A percentile compares a stretch with the other conserved stretches of the same genome.
These are phyloP conservation scores for Mionectes olivaceus DNA, from an alignment of 2,797 vertebrate species.

Conservation along the genomic window DNA sequence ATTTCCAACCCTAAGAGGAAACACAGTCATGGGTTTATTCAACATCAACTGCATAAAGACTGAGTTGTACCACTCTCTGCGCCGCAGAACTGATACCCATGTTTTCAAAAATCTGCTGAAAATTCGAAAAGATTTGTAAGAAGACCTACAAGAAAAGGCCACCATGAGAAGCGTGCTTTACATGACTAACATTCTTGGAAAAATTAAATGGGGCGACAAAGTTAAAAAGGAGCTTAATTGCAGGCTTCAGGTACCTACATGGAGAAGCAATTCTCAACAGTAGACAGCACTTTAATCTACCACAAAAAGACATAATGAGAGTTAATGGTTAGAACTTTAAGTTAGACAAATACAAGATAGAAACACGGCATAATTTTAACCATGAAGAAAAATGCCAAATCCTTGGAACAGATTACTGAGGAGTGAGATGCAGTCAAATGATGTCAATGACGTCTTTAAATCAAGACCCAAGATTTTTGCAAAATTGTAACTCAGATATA, in stretches of 20 bases:
- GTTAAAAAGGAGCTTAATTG: slow-evolving; percentile 18
- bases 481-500: not conserved
- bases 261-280: not conserved
- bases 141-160: not conserved
- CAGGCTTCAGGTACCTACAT: not conserved
- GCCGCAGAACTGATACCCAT: not conserved
- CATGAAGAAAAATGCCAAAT: not conserved
- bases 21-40: not conserved
- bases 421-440: not conserved
- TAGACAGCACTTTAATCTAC: not conserved
- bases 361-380: not conserved
- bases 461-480: not conserved
- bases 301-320: slow-evolving; percentile 16
- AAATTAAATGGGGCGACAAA: not conserved
- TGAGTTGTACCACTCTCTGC: not conserved
- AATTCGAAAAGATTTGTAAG: not conserved
- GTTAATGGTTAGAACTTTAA: not conserved
- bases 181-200: not conserved
- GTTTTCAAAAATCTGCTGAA: not conserved
- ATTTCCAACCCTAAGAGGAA: not conserved
- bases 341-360: not conserved
- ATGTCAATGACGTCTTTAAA: not conserved
- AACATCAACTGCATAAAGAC: not conserved
- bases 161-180: not conserved
- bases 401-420: not conserved